These are phyloP conservation scores for Norana najaformis DNA, from an alignment of 2,888 invertebrate species.

Conservation along the genomic window DNA sequence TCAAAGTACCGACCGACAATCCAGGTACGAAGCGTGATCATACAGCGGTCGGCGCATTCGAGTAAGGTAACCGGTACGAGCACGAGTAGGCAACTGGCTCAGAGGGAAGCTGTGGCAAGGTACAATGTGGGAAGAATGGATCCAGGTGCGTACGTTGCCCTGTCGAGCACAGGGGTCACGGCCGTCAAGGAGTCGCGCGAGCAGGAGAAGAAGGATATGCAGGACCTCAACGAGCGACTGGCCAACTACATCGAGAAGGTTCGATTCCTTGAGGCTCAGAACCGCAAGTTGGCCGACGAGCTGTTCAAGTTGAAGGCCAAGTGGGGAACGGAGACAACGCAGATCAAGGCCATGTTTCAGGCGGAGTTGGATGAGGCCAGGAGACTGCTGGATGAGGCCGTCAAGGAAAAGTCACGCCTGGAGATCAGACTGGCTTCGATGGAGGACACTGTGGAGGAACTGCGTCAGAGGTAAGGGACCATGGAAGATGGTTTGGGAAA, in stretches of 20 bases:
- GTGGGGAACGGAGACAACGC: constrained; percentile 51
- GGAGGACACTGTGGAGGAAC: constrained; percentile 62
- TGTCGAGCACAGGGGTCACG: constrained; percentile 57
- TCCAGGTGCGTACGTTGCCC: constrained; percentile 51
- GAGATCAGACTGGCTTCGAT: constrained; percentile 63
- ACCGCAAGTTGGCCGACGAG: constrained; percentile 61
- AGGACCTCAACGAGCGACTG: constrained; percentile 66
- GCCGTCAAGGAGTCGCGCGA: constrained; percentile 62
- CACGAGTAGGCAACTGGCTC: background rate
- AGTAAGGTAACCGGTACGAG: background rate
- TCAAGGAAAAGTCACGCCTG: constrained; percentile 63
- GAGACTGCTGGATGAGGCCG: constrained; percentile 64
- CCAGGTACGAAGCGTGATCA: constrained; percentile 34
- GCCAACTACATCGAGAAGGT: constrained; percentile 66
- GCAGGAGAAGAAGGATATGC: constrained; percentile 66
- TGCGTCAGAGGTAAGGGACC: constrained; percentile 44
- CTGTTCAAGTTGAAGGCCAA: constrained; percentile 54
- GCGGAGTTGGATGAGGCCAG: constrained; percentile 64
- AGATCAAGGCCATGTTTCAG: constrained; percentile 63
- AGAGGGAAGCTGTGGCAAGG: background rate
- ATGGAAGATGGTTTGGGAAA: background rate
- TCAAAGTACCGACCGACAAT: constrained; percentile 31
- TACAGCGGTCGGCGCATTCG: constrained; percentile 44
- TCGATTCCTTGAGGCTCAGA: constrained; percentile 63
- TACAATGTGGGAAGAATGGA: background rate